Evolutionary conservation across 2,888 invertebrate species (phyloP).

Genomic region (Xanthia icteritia): DNA sequence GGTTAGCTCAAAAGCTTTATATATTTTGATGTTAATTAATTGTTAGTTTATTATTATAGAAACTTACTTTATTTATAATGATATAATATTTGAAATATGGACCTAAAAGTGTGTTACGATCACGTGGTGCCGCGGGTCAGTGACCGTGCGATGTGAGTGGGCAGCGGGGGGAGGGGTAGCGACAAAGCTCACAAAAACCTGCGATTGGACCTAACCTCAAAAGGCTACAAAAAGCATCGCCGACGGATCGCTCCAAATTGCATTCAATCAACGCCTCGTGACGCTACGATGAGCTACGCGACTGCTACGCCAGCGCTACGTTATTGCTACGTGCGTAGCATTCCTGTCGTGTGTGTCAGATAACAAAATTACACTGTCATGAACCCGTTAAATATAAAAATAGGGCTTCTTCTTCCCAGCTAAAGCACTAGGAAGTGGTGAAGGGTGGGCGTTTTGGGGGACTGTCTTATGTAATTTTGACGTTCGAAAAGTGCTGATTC

Average conservation of each 20-base stretch:
- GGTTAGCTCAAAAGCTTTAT: background rate
- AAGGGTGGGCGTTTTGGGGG: too few species aligned
- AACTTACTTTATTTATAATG: background rate
- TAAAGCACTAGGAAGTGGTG: too few species aligned
- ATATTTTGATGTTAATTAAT: background rate
- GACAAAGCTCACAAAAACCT: slow-evolving; percentile 39
- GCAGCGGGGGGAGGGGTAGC: background rate
- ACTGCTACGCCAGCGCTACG: slow-evolving; percentile 35
- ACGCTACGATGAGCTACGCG: slow-evolving; percentile 38
- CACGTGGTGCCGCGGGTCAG: background rate
- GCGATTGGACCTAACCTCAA: slow-evolving; percentile 57
- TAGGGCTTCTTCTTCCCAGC: too few species aligned
- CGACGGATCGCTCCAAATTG: slow-evolving; percentile 50
- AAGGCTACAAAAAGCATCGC: slow-evolving; percentile 54
- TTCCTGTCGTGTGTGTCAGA: too few species aligned
- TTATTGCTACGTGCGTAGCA: slow-evolving; percentile 39
- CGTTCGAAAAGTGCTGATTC: too few species aligned
- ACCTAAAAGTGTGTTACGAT: slow-evolving; percentile 5
- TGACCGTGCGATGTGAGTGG: background rate
- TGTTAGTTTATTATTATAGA: background rate
- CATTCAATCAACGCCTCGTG: slow-evolving; percentile 49
- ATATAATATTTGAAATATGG: background rate
- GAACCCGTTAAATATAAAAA: background rate
- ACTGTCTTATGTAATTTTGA: too few species aligned
- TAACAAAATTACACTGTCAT: background rate